Evolutionary conservation across 2,888 invertebrate genomes (phyloP), one percentile per base, ranked within the genome.

Genomic region (Diplazon laetatorius): DNA sequence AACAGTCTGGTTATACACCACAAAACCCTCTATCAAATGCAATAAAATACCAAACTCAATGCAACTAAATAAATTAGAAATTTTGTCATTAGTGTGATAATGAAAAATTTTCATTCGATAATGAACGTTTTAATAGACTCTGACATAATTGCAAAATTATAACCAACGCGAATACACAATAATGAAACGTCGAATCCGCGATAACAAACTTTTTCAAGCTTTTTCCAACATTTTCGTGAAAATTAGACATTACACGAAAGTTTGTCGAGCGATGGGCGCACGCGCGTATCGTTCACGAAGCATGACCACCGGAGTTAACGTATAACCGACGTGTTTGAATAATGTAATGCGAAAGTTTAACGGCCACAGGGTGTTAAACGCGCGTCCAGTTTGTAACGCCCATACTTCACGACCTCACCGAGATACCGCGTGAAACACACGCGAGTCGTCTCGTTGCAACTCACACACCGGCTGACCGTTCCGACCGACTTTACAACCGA

Each of bases 281-380:
- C 5, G 57, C 20, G 30, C 10, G 10, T 35, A 14, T 30, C 20
- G 63, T 72, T 25, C 63, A n/a, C n/a, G n/a, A 25, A 39, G 18
- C 37, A 37, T 14, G 30, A n/a, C 35, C 62, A 25, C 20, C 8
- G 30, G 39, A 76, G 18, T n/a, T 46, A 63, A 44, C 50, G 50
- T 46, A 35, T 68, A 46, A 68, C n/a, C 63, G 68, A 68, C 55
- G 55, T 20, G 57, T 42, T 69, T 77, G 81, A 82, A 82, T 83
- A 82, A 82, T 83, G 82, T 57, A 82, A 82, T 83, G 76, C 80
- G 83, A 85, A 84, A 83, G 85, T 85, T 86, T 82, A n/a, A 84
- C 81, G 83, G 69, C 80, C 72, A 44, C 50, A 80, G 71, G 75
- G 75, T 79, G 76, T 62, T 82, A 80, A 83, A 87, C 83, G 82